These are phyloP conservation scores for Catharus minimus DNA, from an alignment of 2,113 vertebrate genomes.

Conservation along the genomic window DNA sequence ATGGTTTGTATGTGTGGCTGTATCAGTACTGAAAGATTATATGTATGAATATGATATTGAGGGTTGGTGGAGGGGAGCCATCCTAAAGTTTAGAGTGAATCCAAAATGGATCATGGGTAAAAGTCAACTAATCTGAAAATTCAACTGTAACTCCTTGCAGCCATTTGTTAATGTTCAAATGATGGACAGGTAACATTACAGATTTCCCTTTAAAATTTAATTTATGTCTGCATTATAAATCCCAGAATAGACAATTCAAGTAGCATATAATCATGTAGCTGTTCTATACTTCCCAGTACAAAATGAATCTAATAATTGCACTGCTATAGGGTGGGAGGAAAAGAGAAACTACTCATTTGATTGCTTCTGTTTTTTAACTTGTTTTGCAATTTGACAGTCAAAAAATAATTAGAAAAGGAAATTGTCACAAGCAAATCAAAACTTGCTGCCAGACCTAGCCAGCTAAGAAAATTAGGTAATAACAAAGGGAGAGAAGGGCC, in stretches of 20 bases:
- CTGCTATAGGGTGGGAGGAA: not conserved
- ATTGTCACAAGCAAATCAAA: slow-evolving; percentile 18
- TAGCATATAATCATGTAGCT: not conserved
- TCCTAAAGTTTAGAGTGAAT: not conserved
- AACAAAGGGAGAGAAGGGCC: not conserved
- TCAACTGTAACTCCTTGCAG: not conserved
- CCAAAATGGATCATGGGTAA: not conserved
- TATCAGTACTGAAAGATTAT: not conserved
- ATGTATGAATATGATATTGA: not conserved
- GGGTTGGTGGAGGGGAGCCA: not conserved
- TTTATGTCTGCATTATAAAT: not conserved
- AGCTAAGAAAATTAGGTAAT: slow-evolving; percentile 27
- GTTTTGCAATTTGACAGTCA: slow-evolving; percentile 5
- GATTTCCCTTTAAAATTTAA: not conserved
- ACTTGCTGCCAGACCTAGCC: not conserved
- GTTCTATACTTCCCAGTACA: not conserved
- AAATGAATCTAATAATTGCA: slow-evolving; percentile 3
- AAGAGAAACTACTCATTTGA: not conserved
- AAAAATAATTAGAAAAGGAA: slow-evolving; percentile 19
- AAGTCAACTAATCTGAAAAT: not conserved
- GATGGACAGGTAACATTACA: not conserved
- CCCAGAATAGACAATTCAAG: not conserved
- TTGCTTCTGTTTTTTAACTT: not conserved
- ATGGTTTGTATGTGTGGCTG: not conserved
- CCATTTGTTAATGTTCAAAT: not conserved